These are phyloP conservation scores for Gari tellinella DNA, from an alignment of 2,888 invertebrate species.

Conservation along the genomic window DNA sequence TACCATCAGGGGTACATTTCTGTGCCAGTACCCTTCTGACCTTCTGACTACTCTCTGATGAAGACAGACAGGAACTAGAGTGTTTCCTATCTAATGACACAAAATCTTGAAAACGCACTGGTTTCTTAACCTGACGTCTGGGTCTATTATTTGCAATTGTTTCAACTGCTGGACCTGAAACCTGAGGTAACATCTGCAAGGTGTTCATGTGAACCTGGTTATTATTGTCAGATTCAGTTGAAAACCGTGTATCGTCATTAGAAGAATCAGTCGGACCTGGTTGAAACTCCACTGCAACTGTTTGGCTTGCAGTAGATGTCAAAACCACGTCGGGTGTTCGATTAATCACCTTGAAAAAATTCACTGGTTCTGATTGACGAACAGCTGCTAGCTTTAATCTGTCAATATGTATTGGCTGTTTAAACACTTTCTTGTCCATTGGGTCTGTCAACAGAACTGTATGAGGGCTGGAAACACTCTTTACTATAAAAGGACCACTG, in stretches of 20 bases:
- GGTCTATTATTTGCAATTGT: too few relatives aligned
- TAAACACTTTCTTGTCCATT: slow-evolving; percentile 5
- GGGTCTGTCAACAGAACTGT: slow-evolving; percentile 37
- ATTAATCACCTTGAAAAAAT: slow-evolving; percentile 24
- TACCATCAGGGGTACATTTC: slow-evolving; percentile 27
- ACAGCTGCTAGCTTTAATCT: slow-evolving; percentile 54
- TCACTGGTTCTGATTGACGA: slow-evolving; percentile 36
- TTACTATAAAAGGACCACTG: slow-evolving; percentile 48
- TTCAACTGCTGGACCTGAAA: too few relatives aligned
- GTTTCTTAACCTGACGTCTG: slow-evolving; percentile 8
- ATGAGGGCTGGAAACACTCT: slow-evolving; percentile 37
- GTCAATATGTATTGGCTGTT: slow-evolving; percentile 46
- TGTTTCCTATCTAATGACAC: neutral
- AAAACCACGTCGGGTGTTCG: slow-evolving; percentile 1
- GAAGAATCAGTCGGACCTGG: too few relatives aligned
- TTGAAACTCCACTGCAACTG: too few relatives aligned
- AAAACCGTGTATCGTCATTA: too few relatives aligned
- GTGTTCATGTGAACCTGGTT: too few relatives aligned
- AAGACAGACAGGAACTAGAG: too few relatives aligned
- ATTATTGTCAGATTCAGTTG: too few relatives aligned
- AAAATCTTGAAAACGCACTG: slow-evolving; percentile 14
- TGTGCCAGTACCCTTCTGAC: slow-evolving; percentile 45
- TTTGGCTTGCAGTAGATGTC: neutral
- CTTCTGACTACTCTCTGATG: slow-evolving; percentile 3
- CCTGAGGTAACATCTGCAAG: too few relatives aligned